Conservation (phyloP, 2,113 vertebrate species). For the Gadus macrocephalus region DNA sequence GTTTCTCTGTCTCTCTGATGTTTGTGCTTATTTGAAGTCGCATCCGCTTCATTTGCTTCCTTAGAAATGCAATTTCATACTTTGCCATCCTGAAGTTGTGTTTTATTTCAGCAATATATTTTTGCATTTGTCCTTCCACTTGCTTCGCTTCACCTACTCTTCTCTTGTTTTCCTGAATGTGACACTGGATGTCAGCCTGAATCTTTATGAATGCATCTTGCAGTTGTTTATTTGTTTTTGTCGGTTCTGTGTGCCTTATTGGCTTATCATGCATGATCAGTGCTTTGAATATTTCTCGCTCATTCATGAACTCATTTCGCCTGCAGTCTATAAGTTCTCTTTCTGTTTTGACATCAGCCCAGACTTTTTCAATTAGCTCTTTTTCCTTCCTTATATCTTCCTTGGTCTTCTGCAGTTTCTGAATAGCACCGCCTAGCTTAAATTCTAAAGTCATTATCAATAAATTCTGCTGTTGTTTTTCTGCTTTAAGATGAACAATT, state of each 20-base stretch:
- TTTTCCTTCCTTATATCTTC: slow-evolving; percentile 43
- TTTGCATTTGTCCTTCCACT: slow-evolving; percentile 37
- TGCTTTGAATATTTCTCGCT: slow-evolving; percentile 36
- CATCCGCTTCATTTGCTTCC: slow-evolving; percentile 44
- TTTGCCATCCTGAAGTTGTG: slow-evolving; percentile 42
- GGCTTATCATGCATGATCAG: slow-evolving; percentile 17
- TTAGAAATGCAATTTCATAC: slow-evolving; percentile 35
- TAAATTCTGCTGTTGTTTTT: slow-evolving; percentile 41
- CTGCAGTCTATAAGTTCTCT: slow-evolving; percentile 36
- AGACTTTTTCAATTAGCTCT: slow-evolving; percentile 43
- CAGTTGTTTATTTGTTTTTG: slow-evolving; percentile 13
- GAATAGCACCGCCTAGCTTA: slow-evolving; percentile 33
- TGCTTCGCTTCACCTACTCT: slow-evolving; percentile 37
- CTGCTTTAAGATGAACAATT: slow-evolving; percentile 40
- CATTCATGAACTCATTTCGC: slow-evolving; percentile 34
- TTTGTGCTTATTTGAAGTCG: slow-evolving; percentile 41
- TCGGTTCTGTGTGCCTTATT: slow-evolving; percentile 20
- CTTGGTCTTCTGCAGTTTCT: slow-evolving; percentile 39
- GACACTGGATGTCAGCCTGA: slow-evolving; percentile 31
- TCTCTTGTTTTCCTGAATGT: slow-evolving; percentile 43
- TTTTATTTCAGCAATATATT: slow-evolving; percentile 33
- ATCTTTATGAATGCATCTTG: slow-evolving; percentile 34
- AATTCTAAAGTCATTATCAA: slow-evolving; percentile 35
- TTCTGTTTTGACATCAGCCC: slow-evolving; percentile 44
- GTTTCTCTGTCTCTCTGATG: slow-evolving; percentile 44